Conservation (phyloP, 2,888 invertebrate species). For the Arenicola marina region DNA sequence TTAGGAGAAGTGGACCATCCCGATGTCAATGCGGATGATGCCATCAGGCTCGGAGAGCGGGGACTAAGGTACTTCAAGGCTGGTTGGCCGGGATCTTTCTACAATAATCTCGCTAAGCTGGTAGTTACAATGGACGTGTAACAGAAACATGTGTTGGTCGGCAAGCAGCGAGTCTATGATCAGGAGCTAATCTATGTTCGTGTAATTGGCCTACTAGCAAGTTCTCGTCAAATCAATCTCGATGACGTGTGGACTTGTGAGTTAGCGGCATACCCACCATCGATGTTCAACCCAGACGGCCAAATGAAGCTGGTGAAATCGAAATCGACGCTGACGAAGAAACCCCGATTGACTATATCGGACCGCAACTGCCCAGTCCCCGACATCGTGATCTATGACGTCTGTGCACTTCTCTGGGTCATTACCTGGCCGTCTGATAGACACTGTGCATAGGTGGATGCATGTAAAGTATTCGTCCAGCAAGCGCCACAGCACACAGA, state of each 20-base stretch:
- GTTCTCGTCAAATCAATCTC: conserved; percentile 9
- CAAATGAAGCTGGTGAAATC: conserved; percentile 5
- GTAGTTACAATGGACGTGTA: conserved; percentile 8
- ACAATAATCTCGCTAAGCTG: neutral
- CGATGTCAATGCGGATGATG: conserved; percentile 11
- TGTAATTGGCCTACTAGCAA: conserved; percentile 15
- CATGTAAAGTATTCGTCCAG: conserved; percentile 1
- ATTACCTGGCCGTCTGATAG: conserved; percentile 10
- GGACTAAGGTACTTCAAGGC: neutral
- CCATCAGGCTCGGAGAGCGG: conserved; percentile 5
- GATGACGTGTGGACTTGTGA: conserved; percentile 16
- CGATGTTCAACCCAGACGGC: conserved; percentile 19
- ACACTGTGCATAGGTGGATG: conserved; percentile 10
- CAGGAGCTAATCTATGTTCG: conserved; percentile 11
- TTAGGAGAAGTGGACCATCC: conserved; percentile 13
- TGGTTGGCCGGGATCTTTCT: conserved; percentile 11
- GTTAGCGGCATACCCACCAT: conserved; percentile 19
- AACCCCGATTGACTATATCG: conserved; percentile 11
- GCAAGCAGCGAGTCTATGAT: conserved; percentile 9
- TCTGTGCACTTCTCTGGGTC: conserved; percentile 12
- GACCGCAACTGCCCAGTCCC: conserved; percentile 7
- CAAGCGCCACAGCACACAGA: conserved; percentile 7
- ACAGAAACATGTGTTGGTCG: conserved; percentile 9
- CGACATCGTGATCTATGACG: conserved; percentile 10
- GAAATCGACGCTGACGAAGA: conserved; percentile 9